Evolutionary conservation across 2,888 invertebrate genomes (phyloP), one percentile per base, ranked within the genome.

Genomic region (Malthinus seriepunctatus): DNA sequence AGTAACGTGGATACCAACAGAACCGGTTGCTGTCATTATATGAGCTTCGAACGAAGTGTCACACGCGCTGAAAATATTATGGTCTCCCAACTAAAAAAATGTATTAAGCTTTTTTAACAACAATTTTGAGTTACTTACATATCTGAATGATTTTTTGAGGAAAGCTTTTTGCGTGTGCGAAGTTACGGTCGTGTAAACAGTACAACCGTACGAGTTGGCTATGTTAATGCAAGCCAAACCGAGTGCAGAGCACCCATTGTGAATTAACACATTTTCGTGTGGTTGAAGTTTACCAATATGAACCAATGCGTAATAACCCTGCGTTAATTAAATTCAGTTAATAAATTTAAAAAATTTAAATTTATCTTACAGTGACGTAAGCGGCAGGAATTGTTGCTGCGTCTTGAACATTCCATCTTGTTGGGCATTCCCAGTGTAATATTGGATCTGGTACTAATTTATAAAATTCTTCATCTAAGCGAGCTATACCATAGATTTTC

Each of bases 1-100:
- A 31, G 97, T 91, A 53, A 97, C 81, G 71, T 98, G 91, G 0
- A 97, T 97, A 38, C 97, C 96, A 67, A 82, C 83, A 9, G 97
- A 97, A 11, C 88, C 84, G 0, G 97, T 97, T 67, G 88, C 86
- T 51, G 82, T 82, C 69, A 91, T 83, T 44, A 98, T 83, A 82
- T 93, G 86, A 55, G 88, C 84, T 76, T 97, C 96, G 75, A 97
- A 98, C 0, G 88, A 87, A 0, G 88, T 83, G 73, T 94, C 69
- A 32, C 74, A 69, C 0, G 69, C 72, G 56, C 67, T 71, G 3
- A 76, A 62, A 33, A 79, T 72, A 48, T 77, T 70, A 3, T 66
- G 58, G n/a, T 76, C 75, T 32, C 58, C 65, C 37, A 79, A 49
- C 78, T 78, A 35, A 14, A 67, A 46, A 50, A 53, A 15, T 38